Evolutionary conservation across 2,888 invertebrate species (phyloP), one percentile per base, ranked within the genome.

Genomic region (Pachliopta kotzebuea): DNA sequence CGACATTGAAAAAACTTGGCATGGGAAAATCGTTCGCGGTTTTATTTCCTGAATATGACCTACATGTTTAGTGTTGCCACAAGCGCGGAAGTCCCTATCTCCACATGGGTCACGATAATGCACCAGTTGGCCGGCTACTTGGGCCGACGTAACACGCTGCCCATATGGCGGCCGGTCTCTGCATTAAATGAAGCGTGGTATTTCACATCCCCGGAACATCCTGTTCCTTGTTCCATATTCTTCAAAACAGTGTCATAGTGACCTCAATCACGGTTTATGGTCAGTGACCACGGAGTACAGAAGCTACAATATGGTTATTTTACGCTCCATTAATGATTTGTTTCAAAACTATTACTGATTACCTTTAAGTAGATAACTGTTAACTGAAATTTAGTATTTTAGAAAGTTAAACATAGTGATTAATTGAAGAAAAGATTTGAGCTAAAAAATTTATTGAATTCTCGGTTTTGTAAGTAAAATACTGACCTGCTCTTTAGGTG

Each of bases 11-110:
- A 72, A 71, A 71, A 70, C 70, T 63, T 72, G 69, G 67, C 68
- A 76, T 80, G 76, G 76, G 76, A 79, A 81, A 82, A 79, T 72
- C 69, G 72, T 79, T 85, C 86, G 89, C 82, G 90, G 89, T 86
- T 88, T 80, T 76, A 81, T 79, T 88, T 90, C 89, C 89, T 85
- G 84, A 81, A 75, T 78, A 72, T 83, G 88, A 84, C 86, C 85
- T 72, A 81, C 76, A 82, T 81, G 71, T 71, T 70, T 45, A 45
- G 57, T 24, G 65, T 75, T 76, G 79, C 80, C 79, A 72, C 80
- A 67, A 69, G 72, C 70, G 78, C 88, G 90, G 88, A 90, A 84
- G 88, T 81, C 74, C 69, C 79, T 86, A 88, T 87, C 87, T 76
- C 74, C 74, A 77, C 78, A 75, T 74, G 75, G 76, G 70, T 68